Evolutionary conservation across 1,140 invertebrate genomes (phyloP).

Genomic region (Macrocentrus cingulum): DNA sequence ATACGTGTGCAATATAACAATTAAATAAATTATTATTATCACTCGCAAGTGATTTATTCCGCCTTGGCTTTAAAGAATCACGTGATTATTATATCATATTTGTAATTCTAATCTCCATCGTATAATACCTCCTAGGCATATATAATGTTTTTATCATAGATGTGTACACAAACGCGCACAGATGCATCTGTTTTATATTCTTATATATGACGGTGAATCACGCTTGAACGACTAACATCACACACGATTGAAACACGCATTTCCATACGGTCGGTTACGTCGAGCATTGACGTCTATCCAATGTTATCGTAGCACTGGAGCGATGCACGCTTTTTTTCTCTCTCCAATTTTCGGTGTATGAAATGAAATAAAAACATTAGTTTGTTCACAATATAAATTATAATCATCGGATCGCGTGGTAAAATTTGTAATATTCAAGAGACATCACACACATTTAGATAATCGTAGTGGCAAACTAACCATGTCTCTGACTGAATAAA

Average conservation of each 20-base stretch:
- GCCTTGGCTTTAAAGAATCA: slow-evolving; percentile 13
- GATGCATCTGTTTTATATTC: slow-evolving; percentile 18
- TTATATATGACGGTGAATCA: slow-evolving; percentile 27
- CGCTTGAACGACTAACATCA: slow-evolving; percentile 38
- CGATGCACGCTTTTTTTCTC: background rate
- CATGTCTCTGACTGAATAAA: too few species aligned
- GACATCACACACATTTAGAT: too few species aligned
- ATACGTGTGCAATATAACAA: too few species aligned
- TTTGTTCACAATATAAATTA: too few species aligned
- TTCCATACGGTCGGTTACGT: slow-evolving; percentile 25
- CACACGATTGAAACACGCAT: slow-evolving; percentile 29
- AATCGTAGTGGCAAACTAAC: too few species aligned
- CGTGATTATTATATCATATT: slow-evolving; percentile 3
- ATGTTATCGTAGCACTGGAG: slow-evolving; percentile 8
- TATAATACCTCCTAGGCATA: background rate
- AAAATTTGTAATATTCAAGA: too few species aligned
- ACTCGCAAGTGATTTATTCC: slow-evolving; percentile 3
- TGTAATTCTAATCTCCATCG: background rate
- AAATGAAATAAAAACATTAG: too few species aligned
- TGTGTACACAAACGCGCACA: slow-evolving; percentile 29
- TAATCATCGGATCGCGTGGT: too few species aligned
- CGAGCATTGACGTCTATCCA: slow-evolving; percentile 13
- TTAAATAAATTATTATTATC: background rate
- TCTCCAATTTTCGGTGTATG: background rate
- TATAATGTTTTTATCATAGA: slow-evolving; percentile 26